Evolutionary conservation across 2,797 vertebrate species (phyloP), one percentile per base, ranked within the genome.

Genomic region (Pelobates cultripes): DNA sequence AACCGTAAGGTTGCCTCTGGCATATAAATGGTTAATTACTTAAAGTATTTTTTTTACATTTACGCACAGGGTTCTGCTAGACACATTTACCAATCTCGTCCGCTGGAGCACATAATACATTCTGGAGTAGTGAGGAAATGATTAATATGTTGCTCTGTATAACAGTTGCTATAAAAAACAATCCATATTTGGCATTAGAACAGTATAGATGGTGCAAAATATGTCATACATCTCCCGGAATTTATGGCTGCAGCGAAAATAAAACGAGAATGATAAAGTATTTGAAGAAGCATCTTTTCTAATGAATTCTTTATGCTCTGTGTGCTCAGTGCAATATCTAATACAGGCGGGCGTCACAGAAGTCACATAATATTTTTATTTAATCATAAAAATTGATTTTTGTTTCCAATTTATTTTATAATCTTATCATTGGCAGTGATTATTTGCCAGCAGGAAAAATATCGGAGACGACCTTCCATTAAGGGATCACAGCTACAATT

Each of bases 101-200:
- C 75, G 17, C 28, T 55, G 77, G 44, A 79, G 61, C 81, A 75
- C 76, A 78, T 83, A 78, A 83, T 79, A 45, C 64, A 75, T 83
- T 70, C 72, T 53, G 44, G 55, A 83, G 75, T 14, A 68, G 64
- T 75, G 44, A 83, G 61, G 81, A 79, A 73, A 79, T 79, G 81
- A 79, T 83, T 79, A 74, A 83, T 79, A 83, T 83, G 81, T 79
- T 83, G 79, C 73, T 75, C 81, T 79, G 76, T 79, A 66, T 78
- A 75, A 69, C 42, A 74, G 64, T 70, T 75, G 71, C 81, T 68
- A 66, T 64, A 57, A 70, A 75, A 83, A 83, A 83, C 81, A 79
- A 83, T 83, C 76, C 77, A 79, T 83, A 83, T 79, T 53, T 83
- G 81, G 64, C 71, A 70, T 63, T 41, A 40, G 77, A 79, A 73